A percentile compares a stretch with the other conserved stretches of the same genome.
These are phyloP conservation scores for Pangasius macronema DNA, from an alignment of 2,797 vertebrate species.

Conservation along the genomic window DNA sequence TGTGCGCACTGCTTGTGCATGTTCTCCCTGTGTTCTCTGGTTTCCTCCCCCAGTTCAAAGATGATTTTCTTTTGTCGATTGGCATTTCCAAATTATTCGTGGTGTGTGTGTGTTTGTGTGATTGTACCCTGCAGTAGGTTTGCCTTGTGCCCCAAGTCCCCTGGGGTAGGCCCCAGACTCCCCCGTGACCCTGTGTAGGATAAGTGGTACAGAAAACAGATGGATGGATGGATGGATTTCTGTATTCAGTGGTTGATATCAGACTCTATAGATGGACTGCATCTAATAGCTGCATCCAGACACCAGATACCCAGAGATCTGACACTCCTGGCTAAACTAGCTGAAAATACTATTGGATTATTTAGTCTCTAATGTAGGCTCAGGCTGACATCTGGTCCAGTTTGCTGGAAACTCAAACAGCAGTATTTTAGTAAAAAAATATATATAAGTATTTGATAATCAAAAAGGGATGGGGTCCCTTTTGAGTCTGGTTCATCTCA, in stretches of 20 bases:
- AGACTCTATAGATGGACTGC: background rate
- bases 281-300: background rate
- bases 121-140: no score
- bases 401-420: background rate
- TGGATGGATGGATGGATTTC: no score
- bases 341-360: slow-evolving; percentile 9
- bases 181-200: no score
- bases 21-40: no score
- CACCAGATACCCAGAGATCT: background rate
- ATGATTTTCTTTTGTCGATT: no score
- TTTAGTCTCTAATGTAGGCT: background rate
- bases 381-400: background rate
- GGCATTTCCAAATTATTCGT: no score
- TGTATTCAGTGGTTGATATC: background rate
- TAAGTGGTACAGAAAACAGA: no score
- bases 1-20: no score
- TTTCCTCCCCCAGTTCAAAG: no score
- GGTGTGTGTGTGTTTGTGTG: no score
- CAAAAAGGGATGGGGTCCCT: background rate
- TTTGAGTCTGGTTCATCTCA: background rate
- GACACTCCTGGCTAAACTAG: background rate
- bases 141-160: no score
- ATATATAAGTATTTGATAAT: background rate
- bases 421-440: background rate
- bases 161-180: no score